These are phyloP conservation scores for Leucophenga montana DNA, from an alignment of 2,888 invertebrate genomes.

Conservation along the genomic window DNA sequence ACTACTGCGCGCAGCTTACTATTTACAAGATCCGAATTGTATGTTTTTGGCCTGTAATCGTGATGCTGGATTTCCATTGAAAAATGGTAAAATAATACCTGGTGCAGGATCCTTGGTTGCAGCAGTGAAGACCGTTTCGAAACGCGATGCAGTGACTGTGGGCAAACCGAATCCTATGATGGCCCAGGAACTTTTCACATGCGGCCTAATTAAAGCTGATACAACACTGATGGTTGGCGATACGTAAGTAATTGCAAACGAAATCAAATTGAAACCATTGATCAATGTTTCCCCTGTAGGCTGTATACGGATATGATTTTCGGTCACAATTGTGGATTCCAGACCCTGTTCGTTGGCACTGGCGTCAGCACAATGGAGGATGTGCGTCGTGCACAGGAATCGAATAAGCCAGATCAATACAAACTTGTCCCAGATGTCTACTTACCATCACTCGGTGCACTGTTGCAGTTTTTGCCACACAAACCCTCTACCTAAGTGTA, in stretches of 20 bases:
- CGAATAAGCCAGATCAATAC: constrained; percentile 33
- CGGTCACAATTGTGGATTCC: constrained; percentile 50
- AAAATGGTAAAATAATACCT: constrained; percentile 38
- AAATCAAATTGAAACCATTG: too few species aligned
- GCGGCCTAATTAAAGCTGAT: constrained; percentile 42
- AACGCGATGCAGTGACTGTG: constrained; percentile 47
- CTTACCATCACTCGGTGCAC: constrained; percentile 40
- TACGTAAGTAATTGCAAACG: constrained; percentile 49
- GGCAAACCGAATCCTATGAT: constrained; percentile 58
- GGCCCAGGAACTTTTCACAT: background rate
- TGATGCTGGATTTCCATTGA: constrained; percentile 45
- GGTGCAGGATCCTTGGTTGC: constrained; percentile 51
- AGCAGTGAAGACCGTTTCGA: constrained; percentile 39
- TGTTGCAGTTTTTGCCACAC: constrained; percentile 43
- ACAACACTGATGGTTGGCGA: constrained; percentile 55
- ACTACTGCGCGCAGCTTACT: constrained; percentile 42
- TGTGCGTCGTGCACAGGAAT: constrained; percentile 37
- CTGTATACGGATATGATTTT: constrained; percentile 48
- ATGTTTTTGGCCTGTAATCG: constrained; percentile 50
- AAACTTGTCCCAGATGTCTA: constrained; percentile 48
- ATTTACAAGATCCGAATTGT: constrained; percentile 35
- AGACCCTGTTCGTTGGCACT: constrained; percentile 50
- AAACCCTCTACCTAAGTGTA: background rate
- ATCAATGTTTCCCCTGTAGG: background rate
- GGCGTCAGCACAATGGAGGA: constrained; percentile 44